A percentile compares a stretch with the other conserved stretches of the same genome.
Conservation (phyloP, 37 sponge, comb jelly and placozoan genomes). For the Hormiphora californensis region DNA sequence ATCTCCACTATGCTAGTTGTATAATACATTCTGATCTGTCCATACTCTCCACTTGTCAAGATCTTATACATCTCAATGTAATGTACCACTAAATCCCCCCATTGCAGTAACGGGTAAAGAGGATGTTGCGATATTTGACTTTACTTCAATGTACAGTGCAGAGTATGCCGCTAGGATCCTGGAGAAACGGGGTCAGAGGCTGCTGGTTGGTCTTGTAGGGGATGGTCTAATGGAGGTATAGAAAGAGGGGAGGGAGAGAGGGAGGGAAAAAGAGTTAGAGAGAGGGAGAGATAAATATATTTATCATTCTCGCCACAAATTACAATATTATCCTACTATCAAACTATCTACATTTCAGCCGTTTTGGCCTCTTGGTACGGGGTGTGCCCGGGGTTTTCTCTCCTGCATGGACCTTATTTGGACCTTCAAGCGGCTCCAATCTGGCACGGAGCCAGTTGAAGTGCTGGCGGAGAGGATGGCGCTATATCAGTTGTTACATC, state of each 20-base stretch:
- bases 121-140: constrained; percentile 96
- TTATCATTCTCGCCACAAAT: background rate
- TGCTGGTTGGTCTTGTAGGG: constrained; percentile 77
- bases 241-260: background rate
- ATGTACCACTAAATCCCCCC: too few relatives aligned
- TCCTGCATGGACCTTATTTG: constrained; percentile 90
- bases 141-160: constrained; percentile 86
- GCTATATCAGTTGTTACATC: constrained; percentile 77
- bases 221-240: constrained; percentile 87
- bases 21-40: too few relatives aligned
- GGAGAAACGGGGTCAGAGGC: constrained; percentile 62
- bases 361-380: constrained; percentile 97
- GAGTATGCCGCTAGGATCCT: constrained; percentile 75
- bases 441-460: constrained; percentile 58
- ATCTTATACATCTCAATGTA: too few relatives aligned
- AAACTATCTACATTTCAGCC: constrained; percentile 62
- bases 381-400: constrained; percentile 87
- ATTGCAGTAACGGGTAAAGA: constrained; percentile 57
- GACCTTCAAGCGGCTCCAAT: constrained; percentile 71
- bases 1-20: too few relatives aligned
- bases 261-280: too few relatives aligned
- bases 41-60: too few relatives aligned
- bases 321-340: background rate
- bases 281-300: background rate
- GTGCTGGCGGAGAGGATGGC: constrained; percentile 81